Conservation (phyloP, 2,113 vertebrate genomes). For the Oryzias curvinotus region DNA sequence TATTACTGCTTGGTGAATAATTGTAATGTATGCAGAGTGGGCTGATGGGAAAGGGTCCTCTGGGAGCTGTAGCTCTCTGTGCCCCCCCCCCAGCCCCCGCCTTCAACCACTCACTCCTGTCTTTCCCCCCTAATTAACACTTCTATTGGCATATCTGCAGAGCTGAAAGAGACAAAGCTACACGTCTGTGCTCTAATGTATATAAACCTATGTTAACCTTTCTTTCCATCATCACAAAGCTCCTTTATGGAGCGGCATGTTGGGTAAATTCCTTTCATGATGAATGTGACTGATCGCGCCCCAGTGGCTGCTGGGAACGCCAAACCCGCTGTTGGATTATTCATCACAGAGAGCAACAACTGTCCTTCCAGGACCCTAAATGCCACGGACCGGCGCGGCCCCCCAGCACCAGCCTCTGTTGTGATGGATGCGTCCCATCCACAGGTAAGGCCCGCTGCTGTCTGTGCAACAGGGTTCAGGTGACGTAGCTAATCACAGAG, state of each 20-base stretch:
- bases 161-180: too few relatives aligned
- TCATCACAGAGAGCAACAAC: constrained; percentile 59
- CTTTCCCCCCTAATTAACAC: constrained; percentile 1
- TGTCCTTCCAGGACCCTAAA: constrained; percentile 67
- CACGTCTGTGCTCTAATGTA: too few relatives aligned
- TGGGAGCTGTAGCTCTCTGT: constrained; percentile 65
- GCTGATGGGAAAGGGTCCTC: constrained; percentile 54
- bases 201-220: not conserved
- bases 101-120: constrained; percentile 12
- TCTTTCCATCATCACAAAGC: not conserved
- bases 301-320: constrained; percentile 36
- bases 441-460: constrained; percentile 54
- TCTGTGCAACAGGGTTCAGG: constrained; percentile 9
- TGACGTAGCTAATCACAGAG: not conserved
- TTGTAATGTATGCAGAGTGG: constrained; percentile 53
- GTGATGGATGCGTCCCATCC: constrained; percentile 60
- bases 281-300: constrained; percentile 58
- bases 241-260: constrained; percentile 22
- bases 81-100: constrained; percentile 45
- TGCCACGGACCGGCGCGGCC: constrained; percentile 35
- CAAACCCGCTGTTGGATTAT: constrained; percentile 61
- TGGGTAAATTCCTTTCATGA: constrained; percentile 43
- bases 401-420: constrained; percentile 51
- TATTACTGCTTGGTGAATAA: constrained; percentile 45
- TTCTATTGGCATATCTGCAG: not conserved